Evolutionary conservation across 2,113 vertebrate genomes (phyloP).

Genomic region (Callospermophilus lateralis): DNA sequence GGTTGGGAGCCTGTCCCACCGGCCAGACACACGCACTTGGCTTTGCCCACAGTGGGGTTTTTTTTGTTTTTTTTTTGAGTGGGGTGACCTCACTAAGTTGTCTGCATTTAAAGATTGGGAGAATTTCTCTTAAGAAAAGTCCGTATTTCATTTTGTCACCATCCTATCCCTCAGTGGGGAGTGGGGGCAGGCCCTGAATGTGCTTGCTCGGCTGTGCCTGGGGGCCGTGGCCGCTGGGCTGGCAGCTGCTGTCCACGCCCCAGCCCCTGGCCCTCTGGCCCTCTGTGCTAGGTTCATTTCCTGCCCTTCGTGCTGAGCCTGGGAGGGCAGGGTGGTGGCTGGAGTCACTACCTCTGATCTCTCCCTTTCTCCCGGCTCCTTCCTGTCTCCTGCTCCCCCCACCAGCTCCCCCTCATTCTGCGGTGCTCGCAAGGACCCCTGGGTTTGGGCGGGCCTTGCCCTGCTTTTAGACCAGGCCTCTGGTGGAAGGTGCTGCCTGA

Average conservation of each 20-base stretch:
- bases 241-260: too few relatives aligned
- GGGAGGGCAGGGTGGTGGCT: background rate
- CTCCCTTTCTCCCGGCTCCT: background rate
- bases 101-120: constrained; percentile 26
- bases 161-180: too few relatives aligned
- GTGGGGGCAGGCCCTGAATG: too few relatives aligned
- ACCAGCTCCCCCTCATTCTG: background rate
- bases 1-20: background rate
- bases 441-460: fast-evolving
- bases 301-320: background rate
- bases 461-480: background rate
- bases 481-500: background rate
- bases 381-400: too few relatives aligned
- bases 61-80: background rate
- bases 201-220: too few relatives aligned
- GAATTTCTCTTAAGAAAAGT: background rate
- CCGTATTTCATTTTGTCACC: constrained; percentile 9
- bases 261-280: too few relatives aligned
- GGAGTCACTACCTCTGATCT: background rate
- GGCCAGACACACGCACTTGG: background rate
- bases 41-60: constrained; percentile 53
- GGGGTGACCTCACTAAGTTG: background rate
- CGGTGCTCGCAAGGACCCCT: background rate
- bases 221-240: too few relatives aligned
- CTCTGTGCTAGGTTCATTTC: too few relatives aligned